These are phyloP conservation scores for Hippocampus zosterae DNA, from an alignment of 2,113 vertebrate genomes.

Conservation along the genomic window DNA sequence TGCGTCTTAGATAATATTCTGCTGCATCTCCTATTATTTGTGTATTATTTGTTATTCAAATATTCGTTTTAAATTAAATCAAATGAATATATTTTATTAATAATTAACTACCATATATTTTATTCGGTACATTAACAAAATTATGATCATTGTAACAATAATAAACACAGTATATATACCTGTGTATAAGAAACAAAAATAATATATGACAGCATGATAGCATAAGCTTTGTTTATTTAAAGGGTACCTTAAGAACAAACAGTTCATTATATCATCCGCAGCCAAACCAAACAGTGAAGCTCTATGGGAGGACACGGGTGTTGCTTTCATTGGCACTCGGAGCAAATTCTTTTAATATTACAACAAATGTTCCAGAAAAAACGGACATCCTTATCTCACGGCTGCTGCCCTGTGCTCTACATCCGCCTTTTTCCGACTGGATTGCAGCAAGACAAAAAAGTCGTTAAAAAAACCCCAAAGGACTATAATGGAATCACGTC, in stretches of 20 bases:
- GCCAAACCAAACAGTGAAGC: conserved; percentile 10
- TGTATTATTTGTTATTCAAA: no score
- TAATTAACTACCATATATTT: no score
- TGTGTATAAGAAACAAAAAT: no score
- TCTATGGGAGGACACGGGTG: conserved; percentile 37
- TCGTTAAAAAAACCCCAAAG: not conserved
- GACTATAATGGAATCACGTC: not conserved
- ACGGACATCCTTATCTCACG: conserved; percentile 14
- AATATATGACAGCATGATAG: not conserved
- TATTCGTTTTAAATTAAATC: no score
- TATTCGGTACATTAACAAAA: no score
- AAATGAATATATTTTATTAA: no score
- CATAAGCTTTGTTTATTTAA: not conserved
- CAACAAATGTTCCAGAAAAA: conserved; percentile 16
- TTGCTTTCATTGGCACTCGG: conserved; percentile 45
- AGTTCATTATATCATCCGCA: not conserved
- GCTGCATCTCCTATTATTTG: no score
- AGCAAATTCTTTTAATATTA: conserved; percentile 40
- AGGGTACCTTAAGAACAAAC: not conserved
- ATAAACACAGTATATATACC: no score
- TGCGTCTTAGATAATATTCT: no score
- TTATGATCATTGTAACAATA: no score
- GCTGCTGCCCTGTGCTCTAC: not conserved
- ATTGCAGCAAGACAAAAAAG: not conserved
- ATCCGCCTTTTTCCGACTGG: not conserved